Base-by-base conservation (phyloP, 1,140 invertebrate genomes). In the Caerostris darwini region DNA sequence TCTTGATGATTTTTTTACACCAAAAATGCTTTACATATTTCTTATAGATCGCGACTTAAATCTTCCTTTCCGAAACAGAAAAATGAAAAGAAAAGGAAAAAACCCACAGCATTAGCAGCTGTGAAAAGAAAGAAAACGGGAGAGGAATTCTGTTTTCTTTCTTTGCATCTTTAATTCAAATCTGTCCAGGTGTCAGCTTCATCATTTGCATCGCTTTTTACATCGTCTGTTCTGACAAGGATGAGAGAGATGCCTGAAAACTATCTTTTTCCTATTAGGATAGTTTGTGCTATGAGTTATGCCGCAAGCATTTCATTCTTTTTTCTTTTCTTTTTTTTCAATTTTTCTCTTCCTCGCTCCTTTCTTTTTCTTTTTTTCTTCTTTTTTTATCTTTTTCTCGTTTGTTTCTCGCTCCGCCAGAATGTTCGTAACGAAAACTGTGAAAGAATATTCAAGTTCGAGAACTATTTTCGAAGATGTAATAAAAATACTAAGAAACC, bases 161-260 rank as follows among this genome's bases (percentile, higher is more conserved):
- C 34, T 77, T 77, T 81, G 69, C 90, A 81, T 91, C 90, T 91
- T 91, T 81, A 91, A 91, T 91, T 81, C 90, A 91, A 91, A 91
- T 91, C 69, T 81, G 90, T 82, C 88, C 90, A 91, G 90, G n/a
- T 81, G 90, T 82, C 90, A 91, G 67, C 57, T 57, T 50, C 50
- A 91, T 91, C 69, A 91, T 91, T 91, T 91, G 90, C 90, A 91
- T 91, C 69, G 69, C 69, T 91, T 82, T 91, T 91, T 91, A 91
- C 88, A 71, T 90, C 88, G 71, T 56, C 77, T 91, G 59, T 59
- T 89, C 64, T 89, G 87, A 89, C 87, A 71, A 19, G 19, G 71
- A 77, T 77, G 71, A 50, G 83, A 59, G 56, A 7, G 59, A 34
- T 81, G 90, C 58, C 57, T 81, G 69, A 81, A 77, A 82, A 77